Evolutionary conservation across 2,888 invertebrate species (phyloP).

Genomic region (Lymantria dispar): DNA sequence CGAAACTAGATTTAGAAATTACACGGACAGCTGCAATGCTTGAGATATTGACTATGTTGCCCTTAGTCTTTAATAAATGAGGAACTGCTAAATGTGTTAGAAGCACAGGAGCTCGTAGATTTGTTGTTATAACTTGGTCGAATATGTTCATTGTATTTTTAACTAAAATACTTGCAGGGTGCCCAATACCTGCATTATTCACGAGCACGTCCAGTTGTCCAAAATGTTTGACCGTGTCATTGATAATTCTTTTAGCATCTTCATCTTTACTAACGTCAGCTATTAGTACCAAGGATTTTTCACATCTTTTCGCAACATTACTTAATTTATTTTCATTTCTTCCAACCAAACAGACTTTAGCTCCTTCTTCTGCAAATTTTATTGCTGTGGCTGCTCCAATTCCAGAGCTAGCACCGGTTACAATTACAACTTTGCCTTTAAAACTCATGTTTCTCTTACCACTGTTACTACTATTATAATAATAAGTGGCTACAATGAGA

Average conservation of each 20-base stretch:
- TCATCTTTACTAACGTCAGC: slow-evolving; percentile 10
- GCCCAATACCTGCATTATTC: slow-evolving; percentile 18
- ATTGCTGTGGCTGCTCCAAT: slow-evolving; percentile 31
- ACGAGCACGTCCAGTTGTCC: slow-evolving; percentile 16
- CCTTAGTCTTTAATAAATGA: slow-evolving; percentile 28
- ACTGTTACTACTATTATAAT: neutral
- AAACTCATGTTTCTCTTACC: slow-evolving; percentile 25
- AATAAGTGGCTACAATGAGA: neutral
- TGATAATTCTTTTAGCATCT: slow-evolving; percentile 5
- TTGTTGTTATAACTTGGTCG: slow-evolving; percentile 12
- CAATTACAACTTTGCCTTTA: slow-evolving; percentile 30
- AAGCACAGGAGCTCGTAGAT: slow-evolving; percentile 12
- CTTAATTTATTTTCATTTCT: slow-evolving; percentile 27
- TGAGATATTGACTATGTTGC: slow-evolving; percentile 88
- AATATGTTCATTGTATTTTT: slow-evolving; percentile 8
- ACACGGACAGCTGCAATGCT: slow-evolving; percentile 9
- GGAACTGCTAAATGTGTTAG: slow-evolving; percentile 24
- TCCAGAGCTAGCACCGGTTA: slow-evolving; percentile 36
- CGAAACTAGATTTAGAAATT: neutral
- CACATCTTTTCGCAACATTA: slow-evolving; percentile 6
- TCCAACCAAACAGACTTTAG: slow-evolving; percentile 26
- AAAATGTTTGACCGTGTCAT: slow-evolving; percentile 5
- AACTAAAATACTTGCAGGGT: neutral
- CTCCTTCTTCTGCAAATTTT: slow-evolving; percentile 27
- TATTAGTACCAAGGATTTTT: neutral